phyloP scores from a whole-genome alignment of 2,797 vertebrate species.

The Clangula hyemalis region DNA sequence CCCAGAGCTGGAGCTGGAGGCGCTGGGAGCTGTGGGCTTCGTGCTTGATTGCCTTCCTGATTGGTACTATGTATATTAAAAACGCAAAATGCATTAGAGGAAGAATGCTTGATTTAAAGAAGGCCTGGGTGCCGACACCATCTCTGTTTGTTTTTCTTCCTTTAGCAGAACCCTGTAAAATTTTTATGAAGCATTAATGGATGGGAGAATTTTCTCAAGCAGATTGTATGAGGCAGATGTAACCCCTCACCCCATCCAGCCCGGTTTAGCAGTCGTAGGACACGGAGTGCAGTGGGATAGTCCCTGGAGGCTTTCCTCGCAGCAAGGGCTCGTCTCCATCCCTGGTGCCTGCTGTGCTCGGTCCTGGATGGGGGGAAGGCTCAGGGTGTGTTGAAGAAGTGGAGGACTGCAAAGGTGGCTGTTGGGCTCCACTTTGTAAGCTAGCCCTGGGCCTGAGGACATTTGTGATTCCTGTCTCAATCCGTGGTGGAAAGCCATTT shows the following conservation, averaged over 20 bases:
- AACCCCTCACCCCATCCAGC: constrained; percentile 42
- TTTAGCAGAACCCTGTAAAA: constrained; percentile 80
- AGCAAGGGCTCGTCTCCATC: background rate
- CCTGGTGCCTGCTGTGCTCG: background rate
- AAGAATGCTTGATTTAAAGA: constrained; percentile 78
- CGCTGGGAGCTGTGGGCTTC: constrained; percentile 57
- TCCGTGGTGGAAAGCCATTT: background rate
- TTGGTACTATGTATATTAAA: constrained; percentile 58
- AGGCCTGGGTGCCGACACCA: constrained; percentile 65
- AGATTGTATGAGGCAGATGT: constrained; percentile 68
- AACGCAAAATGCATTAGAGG: constrained; percentile 68
- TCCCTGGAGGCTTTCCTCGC: background rate
- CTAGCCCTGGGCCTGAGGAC: background rate
- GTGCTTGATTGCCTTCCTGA: constrained; percentile 76
- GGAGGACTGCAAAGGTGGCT: background rate
- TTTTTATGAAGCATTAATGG: constrained; percentile 83
- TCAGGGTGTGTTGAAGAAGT: background rate
- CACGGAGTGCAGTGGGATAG: background rate
- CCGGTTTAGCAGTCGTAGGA: constrained; percentile 10
- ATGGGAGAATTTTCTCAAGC: constrained; percentile 70
- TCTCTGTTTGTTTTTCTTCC: constrained; percentile 81
- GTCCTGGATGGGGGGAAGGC: background rate
- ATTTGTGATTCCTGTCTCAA: background rate
- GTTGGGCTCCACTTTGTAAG: background rate
- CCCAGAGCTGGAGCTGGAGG: constrained; percentile 64